phyloP scores from a whole-genome alignment of 2,797 vertebrate genomes.

The Cossypha heuglini region DNA sequence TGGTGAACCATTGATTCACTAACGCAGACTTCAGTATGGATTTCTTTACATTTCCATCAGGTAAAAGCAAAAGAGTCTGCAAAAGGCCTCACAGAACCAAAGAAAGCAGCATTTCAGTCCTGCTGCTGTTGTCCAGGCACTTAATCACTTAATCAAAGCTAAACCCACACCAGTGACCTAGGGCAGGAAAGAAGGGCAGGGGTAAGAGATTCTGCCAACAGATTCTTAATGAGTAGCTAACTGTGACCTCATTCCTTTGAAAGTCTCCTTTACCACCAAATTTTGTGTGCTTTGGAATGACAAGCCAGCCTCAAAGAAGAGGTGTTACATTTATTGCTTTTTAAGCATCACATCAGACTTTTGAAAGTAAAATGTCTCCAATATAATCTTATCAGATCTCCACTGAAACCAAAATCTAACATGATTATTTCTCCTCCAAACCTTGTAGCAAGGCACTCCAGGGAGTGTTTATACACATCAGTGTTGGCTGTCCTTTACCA shows the following conservation, averaged over 20 bases:
- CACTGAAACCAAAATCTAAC: constrained; percentile 52
- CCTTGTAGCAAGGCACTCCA: neutral
- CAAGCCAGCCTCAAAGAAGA: neutral
- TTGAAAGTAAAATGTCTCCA: constrained; percentile 34
- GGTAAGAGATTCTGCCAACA: neutral
- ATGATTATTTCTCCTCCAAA: constrained; percentile 47
- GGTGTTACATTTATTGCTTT: neutral
- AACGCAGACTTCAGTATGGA: neutral
- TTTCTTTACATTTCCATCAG: neutral
- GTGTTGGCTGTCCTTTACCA: constrained; percentile 46
- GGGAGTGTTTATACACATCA: constrained; percentile 23
- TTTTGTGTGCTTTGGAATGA: neutral
- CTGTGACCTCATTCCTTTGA: neutral
- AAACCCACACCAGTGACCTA: neutral
- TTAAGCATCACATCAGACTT: constrained; percentile 20
- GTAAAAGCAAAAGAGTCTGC: neutral
- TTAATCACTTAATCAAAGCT: neutral
- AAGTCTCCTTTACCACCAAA: neutral
- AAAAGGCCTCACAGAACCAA: neutral
- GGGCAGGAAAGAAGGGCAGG: neutral
- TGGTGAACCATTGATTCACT: neutral
- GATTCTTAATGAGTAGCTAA: neutral
- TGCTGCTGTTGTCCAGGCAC: neutral
- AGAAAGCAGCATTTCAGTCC: neutral
- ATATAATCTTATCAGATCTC: constrained; percentile 48